Evolutionary conservation across 2,888 invertebrate genomes (phyloP).

Genomic region (Nemapogon koenigi): DNA sequence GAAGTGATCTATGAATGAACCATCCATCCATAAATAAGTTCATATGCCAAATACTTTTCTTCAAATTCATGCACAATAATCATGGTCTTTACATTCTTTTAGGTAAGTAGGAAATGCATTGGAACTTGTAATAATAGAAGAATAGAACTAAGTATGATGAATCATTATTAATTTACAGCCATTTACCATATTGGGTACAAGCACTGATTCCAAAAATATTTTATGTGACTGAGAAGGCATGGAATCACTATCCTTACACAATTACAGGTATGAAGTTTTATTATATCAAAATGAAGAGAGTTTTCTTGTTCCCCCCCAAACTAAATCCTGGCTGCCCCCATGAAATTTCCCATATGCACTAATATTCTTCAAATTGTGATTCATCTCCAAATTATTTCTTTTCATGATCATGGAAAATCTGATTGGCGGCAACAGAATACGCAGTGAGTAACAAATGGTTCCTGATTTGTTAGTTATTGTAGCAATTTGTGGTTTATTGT

Average conservation of each 20-base stretch:
- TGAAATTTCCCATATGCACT: constrained; percentile 11
- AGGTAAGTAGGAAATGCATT: too few species aligned
- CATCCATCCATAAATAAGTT: too few species aligned
- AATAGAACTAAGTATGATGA: too few species aligned
- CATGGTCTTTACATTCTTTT: too few species aligned
- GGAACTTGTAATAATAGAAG: too few species aligned
- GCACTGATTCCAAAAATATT: constrained; percentile 88
- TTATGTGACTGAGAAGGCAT: constrained; percentile 92
- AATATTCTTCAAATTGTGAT: neutral
- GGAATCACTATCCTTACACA: constrained; percentile 94
- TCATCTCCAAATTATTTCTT: neutral
- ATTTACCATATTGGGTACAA: constrained; percentile 89
- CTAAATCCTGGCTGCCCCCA: too few species aligned
- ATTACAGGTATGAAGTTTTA: constrained; percentile 68
- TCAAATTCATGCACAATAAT: too few species aligned
- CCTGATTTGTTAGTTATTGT: too few species aligned
- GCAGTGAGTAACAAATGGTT: constrained; percentile 65
- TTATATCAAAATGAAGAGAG: constrained; percentile 6
- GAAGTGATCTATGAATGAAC: too few species aligned
- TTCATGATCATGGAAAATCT: neutral
- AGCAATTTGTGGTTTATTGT: constrained; percentile 9
- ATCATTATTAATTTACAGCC: constrained; percentile 62
- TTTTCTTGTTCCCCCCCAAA: constrained; percentile 15
- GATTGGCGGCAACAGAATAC: constrained; percentile 62
- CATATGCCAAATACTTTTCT: too few species aligned